A percentile compares a stretch with the other conserved stretches of the same genome.
Conservation (phyloP, 2,113 vertebrate genomes). For the Atractosteus spatula region DNA sequence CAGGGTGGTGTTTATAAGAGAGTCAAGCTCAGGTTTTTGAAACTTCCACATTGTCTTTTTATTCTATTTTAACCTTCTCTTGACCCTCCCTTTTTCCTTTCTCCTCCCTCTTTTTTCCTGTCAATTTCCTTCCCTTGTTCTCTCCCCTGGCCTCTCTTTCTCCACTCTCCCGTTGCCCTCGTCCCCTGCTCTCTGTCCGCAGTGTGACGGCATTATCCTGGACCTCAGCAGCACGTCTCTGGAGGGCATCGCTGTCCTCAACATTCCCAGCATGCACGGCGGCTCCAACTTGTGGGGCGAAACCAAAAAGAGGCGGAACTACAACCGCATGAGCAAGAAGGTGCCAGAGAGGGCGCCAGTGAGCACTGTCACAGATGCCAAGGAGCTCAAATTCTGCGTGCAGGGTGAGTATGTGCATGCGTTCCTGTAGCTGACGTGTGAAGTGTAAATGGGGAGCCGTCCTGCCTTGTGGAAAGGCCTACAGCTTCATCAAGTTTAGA, state of each 20-base stretch:
- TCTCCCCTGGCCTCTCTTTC: neutral
- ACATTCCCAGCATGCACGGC: conserved; percentile 96
- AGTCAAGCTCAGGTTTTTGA: too few species aligned
- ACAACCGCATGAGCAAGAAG: conserved; percentile 85
- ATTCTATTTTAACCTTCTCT: conserved; percentile 8
- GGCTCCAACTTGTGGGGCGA: conserved; percentile 95
- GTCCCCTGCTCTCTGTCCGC: neutral
- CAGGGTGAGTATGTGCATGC: conserved; percentile 74
- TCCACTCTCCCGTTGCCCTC: neutral
- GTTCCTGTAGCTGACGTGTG: too few species aligned
- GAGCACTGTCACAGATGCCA: conserved; percentile 77
- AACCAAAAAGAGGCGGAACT: conserved; percentile 80
- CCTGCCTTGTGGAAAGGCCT: too few species aligned
- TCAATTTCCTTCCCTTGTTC: conserved; percentile 2
- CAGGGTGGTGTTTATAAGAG: too few species aligned
- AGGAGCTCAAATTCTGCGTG: conserved; percentile 88
- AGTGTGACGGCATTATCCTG: conserved; percentile 86
- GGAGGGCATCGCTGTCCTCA: conserved; percentile 89
- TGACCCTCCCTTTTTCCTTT: neutral
- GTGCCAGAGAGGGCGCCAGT: conserved; percentile 54
- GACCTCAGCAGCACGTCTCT: conserved; percentile 85
- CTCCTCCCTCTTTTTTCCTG: neutral
- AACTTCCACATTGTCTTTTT: too few species aligned
- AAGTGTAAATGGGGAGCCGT: too few species aligned
- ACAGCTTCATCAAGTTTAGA: too few species aligned